Evolutionary conservation across 2,797 vertebrate genomes (phyloP).

Genomic region (Diglossa cyanea): DNA sequence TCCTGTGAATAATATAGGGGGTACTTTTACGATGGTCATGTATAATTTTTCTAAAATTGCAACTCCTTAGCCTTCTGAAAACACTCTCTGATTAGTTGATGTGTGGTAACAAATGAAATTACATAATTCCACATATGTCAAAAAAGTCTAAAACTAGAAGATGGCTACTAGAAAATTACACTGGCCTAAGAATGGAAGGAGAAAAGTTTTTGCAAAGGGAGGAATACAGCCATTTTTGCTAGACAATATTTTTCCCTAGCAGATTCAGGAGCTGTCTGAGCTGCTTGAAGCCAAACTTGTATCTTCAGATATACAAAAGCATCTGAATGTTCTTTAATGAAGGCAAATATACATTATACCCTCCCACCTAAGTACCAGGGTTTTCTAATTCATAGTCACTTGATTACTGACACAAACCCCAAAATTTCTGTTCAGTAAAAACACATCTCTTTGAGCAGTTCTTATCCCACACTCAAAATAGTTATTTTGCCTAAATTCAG

Average conservation of each 20-base stretch:
- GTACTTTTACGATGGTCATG: not conserved
- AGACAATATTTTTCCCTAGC: not conserved
- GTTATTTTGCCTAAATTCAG: not conserved
- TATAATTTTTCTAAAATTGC: not conserved
- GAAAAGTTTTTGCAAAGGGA: not conserved
- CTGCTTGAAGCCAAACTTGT: not conserved
- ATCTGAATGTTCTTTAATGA: not conserved
- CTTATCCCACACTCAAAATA: not conserved
- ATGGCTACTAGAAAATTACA: not conserved
- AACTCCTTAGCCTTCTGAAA: not conserved
- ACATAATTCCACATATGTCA: accelerated
- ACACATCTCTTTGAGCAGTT: not conserved
- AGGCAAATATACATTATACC: not conserved
- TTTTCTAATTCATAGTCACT: not conserved
- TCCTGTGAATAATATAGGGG: not conserved
- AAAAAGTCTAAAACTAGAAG: not conserved
- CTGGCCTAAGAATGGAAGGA: not conserved
- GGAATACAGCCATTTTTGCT: not conserved
- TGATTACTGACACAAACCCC: not conserved
- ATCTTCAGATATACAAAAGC: not conserved
- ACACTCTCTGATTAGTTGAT: not conserved
- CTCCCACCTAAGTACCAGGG: not conserved
- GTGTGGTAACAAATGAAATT: not conserved
- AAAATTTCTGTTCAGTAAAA: not conserved
- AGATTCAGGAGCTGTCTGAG: not conserved